These are phyloP conservation scores for Hyperopisus bebe DNA, from an alignment of 2,113 vertebrate species.

Conservation along the genomic window DNA sequence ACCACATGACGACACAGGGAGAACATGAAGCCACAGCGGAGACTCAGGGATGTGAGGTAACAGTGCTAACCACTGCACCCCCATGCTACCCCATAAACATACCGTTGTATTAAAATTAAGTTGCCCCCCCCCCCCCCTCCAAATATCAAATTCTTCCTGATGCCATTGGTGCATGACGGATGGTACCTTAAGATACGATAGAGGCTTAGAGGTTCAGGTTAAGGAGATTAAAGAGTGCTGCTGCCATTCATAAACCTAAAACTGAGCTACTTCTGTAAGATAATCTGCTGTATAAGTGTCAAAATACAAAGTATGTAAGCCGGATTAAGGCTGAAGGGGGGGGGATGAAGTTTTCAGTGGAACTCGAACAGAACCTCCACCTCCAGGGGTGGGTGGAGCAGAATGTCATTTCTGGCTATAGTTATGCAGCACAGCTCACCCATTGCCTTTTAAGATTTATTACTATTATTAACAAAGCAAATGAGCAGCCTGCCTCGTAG, in stretches of 20 bases:
- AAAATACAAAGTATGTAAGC: neutral
- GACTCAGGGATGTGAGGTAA: neutral
- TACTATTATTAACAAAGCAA: conserved; percentile 32
- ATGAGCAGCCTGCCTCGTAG: conserved; percentile 28
- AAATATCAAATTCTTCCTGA: neutral
- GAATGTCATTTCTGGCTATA: conserved; percentile 5
- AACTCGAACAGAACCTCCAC: neutral
- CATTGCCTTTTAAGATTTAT: conserved; percentile 31
- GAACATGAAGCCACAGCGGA: neutral
- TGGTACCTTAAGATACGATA: neutral
- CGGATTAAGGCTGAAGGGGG: neutral
- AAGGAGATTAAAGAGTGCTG: neutral
- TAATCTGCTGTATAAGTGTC: neutral
- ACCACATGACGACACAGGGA: neutral
- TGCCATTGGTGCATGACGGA: neutral
- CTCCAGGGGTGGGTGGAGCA: neutral
- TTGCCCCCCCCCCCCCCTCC: neutral
- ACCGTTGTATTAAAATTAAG: neutral
- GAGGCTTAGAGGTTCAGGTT: neutral
- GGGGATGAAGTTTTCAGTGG: neutral
- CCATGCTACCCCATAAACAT: neutral
- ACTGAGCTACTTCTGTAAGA: neutral
- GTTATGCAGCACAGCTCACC: conserved; percentile 37
- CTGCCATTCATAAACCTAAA: neutral
- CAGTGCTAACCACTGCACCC: neutral